Percentiles rank a stretch among this genome's conserved stretches.
phyloP scores from a whole-genome alignment of 2,888 invertebrate genomes.

The Lordiphosa andalusiaca region DNA sequence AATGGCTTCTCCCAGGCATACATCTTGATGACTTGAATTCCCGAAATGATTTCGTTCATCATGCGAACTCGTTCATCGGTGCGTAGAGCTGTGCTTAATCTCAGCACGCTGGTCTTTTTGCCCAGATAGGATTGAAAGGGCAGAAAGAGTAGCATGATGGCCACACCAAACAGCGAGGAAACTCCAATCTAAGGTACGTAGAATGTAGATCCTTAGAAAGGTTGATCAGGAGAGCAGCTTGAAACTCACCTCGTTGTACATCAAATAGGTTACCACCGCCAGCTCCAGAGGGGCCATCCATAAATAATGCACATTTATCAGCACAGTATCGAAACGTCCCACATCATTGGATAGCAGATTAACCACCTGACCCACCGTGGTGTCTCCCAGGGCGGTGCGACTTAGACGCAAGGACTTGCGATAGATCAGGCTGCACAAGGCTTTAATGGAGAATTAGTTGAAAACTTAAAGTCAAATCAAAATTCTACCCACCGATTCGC shows the following conservation, averaged over 20 bases:
- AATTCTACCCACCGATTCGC: constrained; percentile 80
- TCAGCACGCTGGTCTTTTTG: constrained; percentile 87
- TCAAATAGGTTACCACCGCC: constrained; percentile 88
- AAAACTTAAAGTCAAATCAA: neutral
- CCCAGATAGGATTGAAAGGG: constrained; percentile 89
- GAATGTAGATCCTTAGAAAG: neutral
- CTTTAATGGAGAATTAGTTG: constrained; percentile 50
- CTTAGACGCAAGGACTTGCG: constrained; percentile 85
- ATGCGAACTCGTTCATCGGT: constrained; percentile 94
- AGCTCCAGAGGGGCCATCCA: constrained; percentile 95
- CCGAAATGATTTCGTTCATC: constrained; percentile 94
- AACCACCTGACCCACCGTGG: constrained; percentile 88
- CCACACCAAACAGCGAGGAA: constrained; percentile 82
- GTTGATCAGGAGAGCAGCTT: neutral
- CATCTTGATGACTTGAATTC: constrained; percentile 96
- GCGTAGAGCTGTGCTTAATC: constrained; percentile 89
- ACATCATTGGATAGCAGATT: constrained; percentile 98
- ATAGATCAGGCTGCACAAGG: constrained; percentile 86
- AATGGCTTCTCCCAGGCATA: constrained; percentile 97
- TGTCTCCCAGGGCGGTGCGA: constrained; percentile 87
- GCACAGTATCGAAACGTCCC: constrained; percentile 83
- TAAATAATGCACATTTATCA: constrained; percentile 93
- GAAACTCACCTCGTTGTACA: constrained; percentile 83
- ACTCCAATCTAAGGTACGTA: constrained; percentile 80
- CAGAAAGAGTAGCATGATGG: constrained; percentile 84